Base-by-base conservation (phyloP, 2,113 vertebrate species). In the Australoheros scitulus region DNA sequence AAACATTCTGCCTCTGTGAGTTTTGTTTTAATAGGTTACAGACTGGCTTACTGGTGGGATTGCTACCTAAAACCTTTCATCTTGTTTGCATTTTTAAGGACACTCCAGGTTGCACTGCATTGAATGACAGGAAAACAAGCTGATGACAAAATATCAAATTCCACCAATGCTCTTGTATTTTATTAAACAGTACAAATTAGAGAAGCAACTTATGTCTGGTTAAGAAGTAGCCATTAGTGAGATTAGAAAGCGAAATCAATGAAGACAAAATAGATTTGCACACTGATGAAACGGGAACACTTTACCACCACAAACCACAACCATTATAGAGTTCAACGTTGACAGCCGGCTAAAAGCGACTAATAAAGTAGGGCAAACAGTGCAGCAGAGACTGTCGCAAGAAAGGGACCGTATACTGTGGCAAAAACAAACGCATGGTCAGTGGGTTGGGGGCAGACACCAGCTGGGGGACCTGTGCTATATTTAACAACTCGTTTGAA, bases 311-410 rank as follows among this genome's bases (percentile, higher is more conserved):
- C 50, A 79, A 24, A 14, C 10, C 58, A 38, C 11, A 43, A 61
- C 14, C 57, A 47, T 43, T 2, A 34, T 32, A 70, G 7, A 14
- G 20, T 77, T 57, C 34, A 74, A 52, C 58, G 58, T 50, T 70
- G 55, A 80, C 41, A 81, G 7, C 6, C 63, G 18, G 24, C 7
- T 24, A 56, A 79, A 63, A 83, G 78, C 13, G 41, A 80, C 81
- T 77, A 76, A 76, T 41, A 84, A 91, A 93, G 78, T 89, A 84
- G 80, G 89, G n/a, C 87, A 91, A 90, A 86, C 80, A 76, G 89
- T 76, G 88, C 85, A 88, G 61, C 79, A 84, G 72, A 75, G 63
- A 81, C 61, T 63, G 55, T 61, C 20, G n/a, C 61, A 82, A 59
- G 29, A 70, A 76, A 75, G 47, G 50, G 24, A 74, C n/a, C 55